Evolutionary conservation across 1,140 invertebrate species (phyloP), one percentile per base, ranked within the genome.

Genomic region (Papilio polyxenes): DNA sequence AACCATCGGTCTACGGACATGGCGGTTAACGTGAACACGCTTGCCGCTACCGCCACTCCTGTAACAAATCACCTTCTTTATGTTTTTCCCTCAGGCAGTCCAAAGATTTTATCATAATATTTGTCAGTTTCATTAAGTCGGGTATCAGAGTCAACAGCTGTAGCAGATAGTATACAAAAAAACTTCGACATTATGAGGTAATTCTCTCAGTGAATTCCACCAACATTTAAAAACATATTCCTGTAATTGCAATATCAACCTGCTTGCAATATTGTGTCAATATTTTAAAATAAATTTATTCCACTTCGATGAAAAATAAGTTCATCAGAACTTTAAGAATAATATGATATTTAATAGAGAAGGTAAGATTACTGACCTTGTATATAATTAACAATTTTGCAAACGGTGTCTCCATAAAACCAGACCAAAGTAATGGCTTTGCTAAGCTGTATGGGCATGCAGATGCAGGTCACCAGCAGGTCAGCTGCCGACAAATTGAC

Each of bases 401-500:
- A 98, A 83, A 97, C 95, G 7, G 96, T 92, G 86, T 96, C 95
- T 2, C 97, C 97, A 84, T 97, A 96, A 81, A 95, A 94, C 96
- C 97, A 97, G 2, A 96, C 92, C 3, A 96, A 91, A 4, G 96
- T 96, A 49, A 97, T 95, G 1, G 97, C 96, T 83, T 96, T 95
- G 83, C 96, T 96, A 5, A 97, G 95, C 62, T 97, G 96, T 86
- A 96, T 96, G 0, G 97, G 97, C 97, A 98, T 98, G 85, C 97
- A 98, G 37, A 98, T 94, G 0, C 96, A 90, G 0, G 97, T 97
- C 77, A 99, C 98, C 69, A 99, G 94, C 10, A 99, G 95, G 93
- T 99, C 98, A 1, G 98, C 98, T 6, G 98, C 95, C 1, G 98
- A 98, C 76, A 99, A 93, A 89, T 98, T 98, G 78, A 98, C 96